Conservation (phyloP, 92 coral and sea anemone genomes). For the Paramuricea clavata region DNA sequence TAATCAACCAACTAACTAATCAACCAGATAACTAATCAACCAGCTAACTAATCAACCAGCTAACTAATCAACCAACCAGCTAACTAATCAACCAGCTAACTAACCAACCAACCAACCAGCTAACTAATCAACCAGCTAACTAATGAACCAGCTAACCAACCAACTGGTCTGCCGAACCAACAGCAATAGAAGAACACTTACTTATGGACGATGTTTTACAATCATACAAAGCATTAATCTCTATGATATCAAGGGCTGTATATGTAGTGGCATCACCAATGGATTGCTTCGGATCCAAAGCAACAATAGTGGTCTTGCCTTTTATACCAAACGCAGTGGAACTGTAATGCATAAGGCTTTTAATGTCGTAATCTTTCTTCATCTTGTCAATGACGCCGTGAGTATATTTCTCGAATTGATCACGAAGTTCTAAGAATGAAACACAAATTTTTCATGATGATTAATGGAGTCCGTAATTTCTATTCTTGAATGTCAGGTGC, state of each 20-base stretch:
- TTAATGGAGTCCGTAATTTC: too few relatives aligned
- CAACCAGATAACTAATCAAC: too few relatives aligned
- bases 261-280: slow-evolving; percentile 39
- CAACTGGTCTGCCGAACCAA: background rate
- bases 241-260: slow-evolving; percentile 47
- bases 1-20: too few relatives aligned
- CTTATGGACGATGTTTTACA: slow-evolving; percentile 11
- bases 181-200: background rate
- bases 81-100: too few relatives aligned
- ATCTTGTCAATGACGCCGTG: slow-evolving; percentile 50
- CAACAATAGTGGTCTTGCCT: slow-evolving; percentile 52
- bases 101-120: background rate
- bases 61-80: too few relatives aligned
- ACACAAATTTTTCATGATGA: too few relatives aligned
- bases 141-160: background rate
- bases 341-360: slow-evolving; percentile 67
- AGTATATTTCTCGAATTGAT: slow-evolving; percentile 44
- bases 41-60: too few relatives aligned
- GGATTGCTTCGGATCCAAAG: slow-evolving; percentile 17
- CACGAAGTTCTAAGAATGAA: background rate
- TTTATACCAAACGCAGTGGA: slow-evolving; percentile 42
- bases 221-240: slow-evolving; percentile 56
- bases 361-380: slow-evolving; percentile 47
- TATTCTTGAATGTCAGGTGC: too few relatives aligned
- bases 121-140: too few relatives aligned